Conservation (phyloP, 2,888 invertebrate species). For the Mythimna albipuncta region DNA sequence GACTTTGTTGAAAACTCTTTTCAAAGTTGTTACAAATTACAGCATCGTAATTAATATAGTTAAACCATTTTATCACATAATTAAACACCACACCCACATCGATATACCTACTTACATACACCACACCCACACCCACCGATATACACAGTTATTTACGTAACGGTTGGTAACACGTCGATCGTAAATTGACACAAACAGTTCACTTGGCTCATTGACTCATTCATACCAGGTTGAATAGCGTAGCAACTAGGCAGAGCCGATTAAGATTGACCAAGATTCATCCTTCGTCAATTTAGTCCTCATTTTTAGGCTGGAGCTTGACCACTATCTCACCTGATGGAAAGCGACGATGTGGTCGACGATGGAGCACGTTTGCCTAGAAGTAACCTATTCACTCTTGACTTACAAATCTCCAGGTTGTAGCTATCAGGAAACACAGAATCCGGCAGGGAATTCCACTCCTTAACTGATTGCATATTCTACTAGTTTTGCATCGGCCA, state of each 20-base stretch:
- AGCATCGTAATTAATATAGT: not conserved
- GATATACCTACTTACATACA: not conserved
- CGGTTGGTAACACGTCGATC: slow-evolving; percentile 32
- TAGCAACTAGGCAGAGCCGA: not conserved
- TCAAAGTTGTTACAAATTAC: too few species aligned
- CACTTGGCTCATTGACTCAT: slow-evolving; percentile 12
- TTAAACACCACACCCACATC: slow-evolving; percentile 17
- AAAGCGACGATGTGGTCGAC: too few species aligned
- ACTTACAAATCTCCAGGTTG: too few species aligned
- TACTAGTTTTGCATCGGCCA: too few species aligned
- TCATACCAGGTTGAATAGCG: not conserved
- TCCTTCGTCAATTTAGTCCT: not conserved
- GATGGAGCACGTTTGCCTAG: too few species aligned
- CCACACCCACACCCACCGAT: slow-evolving; percentile 1
- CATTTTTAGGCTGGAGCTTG: too few species aligned
- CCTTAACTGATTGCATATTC: too few species aligned
- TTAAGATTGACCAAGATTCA: not conserved
- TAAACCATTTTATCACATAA: slow-evolving; percentile 23
- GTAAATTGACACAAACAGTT: slow-evolving; percentile 18
- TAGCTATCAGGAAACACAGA: too few species aligned
- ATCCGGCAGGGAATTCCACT: too few species aligned
- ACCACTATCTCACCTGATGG: too few species aligned
- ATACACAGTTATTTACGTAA: slow-evolving; percentile 50
- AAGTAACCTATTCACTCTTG: too few species aligned
- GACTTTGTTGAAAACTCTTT: not conserved